Evolutionary conservation across 2,113 vertebrate genomes (phyloP).

Genomic region (Sinocyclocheilus grahami): DNA sequence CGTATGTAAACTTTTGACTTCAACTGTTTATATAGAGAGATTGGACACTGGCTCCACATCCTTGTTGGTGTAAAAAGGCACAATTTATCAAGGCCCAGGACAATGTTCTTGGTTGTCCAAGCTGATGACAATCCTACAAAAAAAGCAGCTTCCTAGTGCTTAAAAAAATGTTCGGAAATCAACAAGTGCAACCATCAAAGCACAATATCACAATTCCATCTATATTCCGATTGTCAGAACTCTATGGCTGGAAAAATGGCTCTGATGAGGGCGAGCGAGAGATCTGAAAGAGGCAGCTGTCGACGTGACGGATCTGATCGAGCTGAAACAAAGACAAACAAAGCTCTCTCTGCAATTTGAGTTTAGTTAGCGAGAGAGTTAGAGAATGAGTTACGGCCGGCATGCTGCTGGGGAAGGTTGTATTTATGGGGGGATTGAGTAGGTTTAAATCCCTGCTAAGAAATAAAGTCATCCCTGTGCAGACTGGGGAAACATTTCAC

Average conservation of each 20-base stretch:
- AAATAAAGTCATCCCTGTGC: constrained; percentile 98
- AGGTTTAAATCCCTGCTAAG: constrained; percentile 99
- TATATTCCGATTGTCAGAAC: not conserved
- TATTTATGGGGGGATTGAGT: constrained; percentile 98
- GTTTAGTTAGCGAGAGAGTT: constrained; percentile 81
- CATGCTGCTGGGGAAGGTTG: constrained; percentile 85
- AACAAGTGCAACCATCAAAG: constrained; percentile 64
- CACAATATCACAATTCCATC: not conserved
- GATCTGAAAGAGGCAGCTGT: constrained; percentile 44
- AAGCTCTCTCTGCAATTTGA: constrained; percentile 79
- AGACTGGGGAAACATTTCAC: constrained; percentile 99
- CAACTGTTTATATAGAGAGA: no score
- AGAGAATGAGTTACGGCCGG: constrained; percentile 86
- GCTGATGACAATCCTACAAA: not conserved
- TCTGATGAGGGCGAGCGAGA: constrained; percentile 11
- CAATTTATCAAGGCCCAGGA: not conserved
- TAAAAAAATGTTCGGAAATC: constrained; percentile 35
- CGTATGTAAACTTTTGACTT: no score
- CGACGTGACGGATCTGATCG: constrained; percentile 34
- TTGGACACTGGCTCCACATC: no score
- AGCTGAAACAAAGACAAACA: constrained; percentile 59
- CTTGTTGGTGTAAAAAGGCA: not conserved
- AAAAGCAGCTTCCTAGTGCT: not conserved
- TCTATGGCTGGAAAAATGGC: constrained; percentile 29
- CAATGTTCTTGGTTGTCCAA: not conserved